Conservation (phyloP, 2,888 invertebrate species). For the Agriopis marginaria region DNA sequence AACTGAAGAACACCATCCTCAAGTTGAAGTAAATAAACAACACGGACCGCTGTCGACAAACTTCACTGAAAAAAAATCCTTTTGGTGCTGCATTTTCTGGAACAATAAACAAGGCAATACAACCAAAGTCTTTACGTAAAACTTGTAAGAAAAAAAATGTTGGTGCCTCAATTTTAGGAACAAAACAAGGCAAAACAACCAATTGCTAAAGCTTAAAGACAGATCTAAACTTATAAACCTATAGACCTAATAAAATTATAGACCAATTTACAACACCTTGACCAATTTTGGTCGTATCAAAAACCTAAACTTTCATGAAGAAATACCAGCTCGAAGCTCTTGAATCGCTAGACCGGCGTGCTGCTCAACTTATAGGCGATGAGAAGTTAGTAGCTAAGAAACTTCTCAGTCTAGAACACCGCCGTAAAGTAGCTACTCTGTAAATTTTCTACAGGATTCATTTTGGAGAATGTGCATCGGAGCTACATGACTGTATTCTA, state of each 20-base stretch:
- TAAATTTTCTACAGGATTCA: no score
- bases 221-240: not conserved
- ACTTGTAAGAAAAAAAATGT: not conserved
- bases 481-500: no score
- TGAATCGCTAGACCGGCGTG: no score
- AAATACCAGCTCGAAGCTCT: no score
- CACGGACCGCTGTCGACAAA: conserved; percentile 2
- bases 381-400: no score
- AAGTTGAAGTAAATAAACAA: conserved; percentile 82
- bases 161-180: not conserved
- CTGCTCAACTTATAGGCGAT: no score
- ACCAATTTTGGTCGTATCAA: no score
- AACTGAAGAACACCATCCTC: conserved; percentile 87
- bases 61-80: not conserved
- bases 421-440: no score
- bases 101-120: not conserved
- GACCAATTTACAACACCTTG: not conserved
- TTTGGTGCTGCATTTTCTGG: not conserved
- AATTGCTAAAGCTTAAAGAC: not conserved
- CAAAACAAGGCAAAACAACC: not conserved
- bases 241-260: no score
- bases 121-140: not conserved
- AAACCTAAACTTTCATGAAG: no score
- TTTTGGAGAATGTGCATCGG: no score
- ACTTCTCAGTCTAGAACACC: no score